Evolutionary conservation across 2,888 invertebrate species (phyloP), one percentile per base, ranked within the genome.

Genomic region (Steinernema carpocapsae): DNA sequence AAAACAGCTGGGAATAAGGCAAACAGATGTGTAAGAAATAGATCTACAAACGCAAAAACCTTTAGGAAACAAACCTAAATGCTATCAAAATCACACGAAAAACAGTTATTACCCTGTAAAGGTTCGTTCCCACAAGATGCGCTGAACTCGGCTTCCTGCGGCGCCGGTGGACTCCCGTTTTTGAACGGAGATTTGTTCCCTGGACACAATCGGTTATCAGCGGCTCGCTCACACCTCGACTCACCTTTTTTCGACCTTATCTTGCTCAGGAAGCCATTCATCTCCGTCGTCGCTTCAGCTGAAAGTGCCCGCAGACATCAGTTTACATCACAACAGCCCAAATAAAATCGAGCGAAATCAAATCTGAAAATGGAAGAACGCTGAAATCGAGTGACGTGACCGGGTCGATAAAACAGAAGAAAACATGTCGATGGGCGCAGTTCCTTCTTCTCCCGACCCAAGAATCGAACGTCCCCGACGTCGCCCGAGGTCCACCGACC

Each of bases 231-330:
- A 37, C 37, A 19, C 48, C 4, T 48, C n/a, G 17, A n/a, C 48
- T 48, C 48, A 56, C 64, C 64, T 64, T 64, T 64, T 17, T 26
- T 22, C 26, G 64, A 17, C 64, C 32, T 64, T 26, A 64, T 64
- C 19, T 26, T 64, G 64, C 32, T 64, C 29, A 64, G 37, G 32
- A 64, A 64, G 17, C 64, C 64, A 64, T 64, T 64, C 64, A 64
- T 64, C 52, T 64, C 64, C 29, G 37, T 10, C 32, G 17, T 14
- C 64, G 29, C 64, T 32, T 64, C 64, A 26, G 56, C 17, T 12
- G 19, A 56, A 56, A 26, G 22, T 26, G 56, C 3, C 22, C 22
- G 4, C 2, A 14, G 26, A 2, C 56, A 56, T 19, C 56, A 24
- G 3, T 24, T 64, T 32, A 32, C 17, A 64, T 17, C 64, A 64